Base-by-base conservation (phyloP, 1,140 invertebrate genomes). In the Temnothorax longispinosus region DNA sequence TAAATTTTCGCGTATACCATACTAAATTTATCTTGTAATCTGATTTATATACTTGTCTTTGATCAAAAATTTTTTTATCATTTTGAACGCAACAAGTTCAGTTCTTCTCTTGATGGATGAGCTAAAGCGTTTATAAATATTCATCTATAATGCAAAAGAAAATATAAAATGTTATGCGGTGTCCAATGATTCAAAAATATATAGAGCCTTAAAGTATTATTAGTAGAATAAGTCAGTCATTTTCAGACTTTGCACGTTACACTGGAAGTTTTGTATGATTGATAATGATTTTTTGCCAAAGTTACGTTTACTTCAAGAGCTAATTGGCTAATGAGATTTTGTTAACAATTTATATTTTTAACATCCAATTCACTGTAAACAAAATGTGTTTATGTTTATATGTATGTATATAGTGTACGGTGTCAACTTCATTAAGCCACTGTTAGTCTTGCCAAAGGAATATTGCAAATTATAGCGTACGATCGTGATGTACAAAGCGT, bases 11-110 rank as follows among this genome's bases (percentile, higher is more conserved):
- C 35, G 6, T 58, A n/a, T 11, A 27, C 44, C 13, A 15, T 7
- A 81, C n/a, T 71, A 56, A 71, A 71, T 81, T 71, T 44, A 81
- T 54, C 50, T 38, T 81, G 54, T 69, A 69, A 81, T 81, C 35
- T 21, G 7, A 69, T 69, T 69, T 81, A 69, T 32, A 11, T 41
- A 54, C 15, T 54, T n/a, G 18, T 69, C 27, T 18, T 67, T 7
- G n/a, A 41, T 41, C n/a, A 7, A 44, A 44, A 32, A n/a, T 54
- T 58, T 67, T 21, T 6, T n/a, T 56, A 41, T 56, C 4, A 1
- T 58, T 81, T 56, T 54, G 4, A 69, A 56, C 8, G 35, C 3
- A 32, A 69, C 62, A 54, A 21, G 35, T 69, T 27, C 1, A 10
- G 21, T 56, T 27, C 15, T 13, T 35, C 2, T 5, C 47, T 81